Evolutionary conservation across 2,113 vertebrate genomes (phyloP).

Genomic region (Pseudois nayaur): DNA sequence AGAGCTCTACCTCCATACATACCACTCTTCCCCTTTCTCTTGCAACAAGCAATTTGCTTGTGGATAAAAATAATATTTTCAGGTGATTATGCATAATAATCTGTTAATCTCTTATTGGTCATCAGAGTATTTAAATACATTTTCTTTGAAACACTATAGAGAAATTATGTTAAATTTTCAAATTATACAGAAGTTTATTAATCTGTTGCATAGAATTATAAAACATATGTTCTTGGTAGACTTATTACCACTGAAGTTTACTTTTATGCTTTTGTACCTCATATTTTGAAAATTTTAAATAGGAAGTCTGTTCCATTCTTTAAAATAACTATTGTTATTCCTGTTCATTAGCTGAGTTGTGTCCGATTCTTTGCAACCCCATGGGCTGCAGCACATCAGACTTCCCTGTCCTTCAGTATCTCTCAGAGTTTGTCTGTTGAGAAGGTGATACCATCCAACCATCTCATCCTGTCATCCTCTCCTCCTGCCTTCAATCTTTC

Average conservation of each 20-base stretch:
- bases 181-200: not conserved
- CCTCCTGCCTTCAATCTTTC: not conserved
- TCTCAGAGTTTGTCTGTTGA: not conserved
- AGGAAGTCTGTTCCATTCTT: not conserved
- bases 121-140: not conserved
- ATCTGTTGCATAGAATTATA: not conserved
- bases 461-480: too few relatives aligned
- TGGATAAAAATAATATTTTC: not conserved
- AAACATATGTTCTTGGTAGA: not conserved
- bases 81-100: not conserved
- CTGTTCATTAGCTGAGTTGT: not conserved
- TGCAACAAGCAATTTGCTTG: not conserved
- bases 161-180: not conserved
- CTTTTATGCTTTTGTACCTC: not conserved
- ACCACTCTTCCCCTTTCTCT: not conserved
- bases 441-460: too few relatives aligned
- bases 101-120: not conserved
- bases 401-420: not conserved
- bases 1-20: not conserved
- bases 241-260: not conserved
- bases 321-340: not conserved
- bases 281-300: not conserved
- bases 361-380: not conserved
- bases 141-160: not conserved
- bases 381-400: not conserved